A percentile compares a stretch with the other conserved stretches of the same genome.
Conservation (phyloP, 2,797 vertebrate species). For the Buceros bicornis region DNA sequence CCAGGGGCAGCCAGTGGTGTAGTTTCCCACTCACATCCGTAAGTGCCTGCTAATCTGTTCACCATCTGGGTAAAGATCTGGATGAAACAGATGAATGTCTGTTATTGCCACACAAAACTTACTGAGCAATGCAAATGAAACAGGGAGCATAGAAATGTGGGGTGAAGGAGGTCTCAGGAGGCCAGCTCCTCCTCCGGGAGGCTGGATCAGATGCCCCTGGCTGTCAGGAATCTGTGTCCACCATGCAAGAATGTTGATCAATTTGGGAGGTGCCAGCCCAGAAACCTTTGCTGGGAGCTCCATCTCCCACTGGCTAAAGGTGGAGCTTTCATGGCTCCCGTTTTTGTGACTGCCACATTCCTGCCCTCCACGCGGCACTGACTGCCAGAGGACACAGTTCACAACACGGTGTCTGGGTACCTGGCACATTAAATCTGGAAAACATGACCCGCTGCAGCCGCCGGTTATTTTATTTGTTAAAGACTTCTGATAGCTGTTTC, state of each 20-base stretch:
- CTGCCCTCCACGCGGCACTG: background rate
- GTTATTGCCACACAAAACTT: background rate
- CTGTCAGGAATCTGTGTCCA: background rate
- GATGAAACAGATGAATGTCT: background rate
- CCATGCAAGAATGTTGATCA: rapidly evolving
- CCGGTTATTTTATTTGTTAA: background rate
- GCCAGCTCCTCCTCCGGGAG: background rate
- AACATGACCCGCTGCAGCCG: background rate
- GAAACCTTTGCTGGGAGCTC: background rate
- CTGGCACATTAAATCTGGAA: background rate
- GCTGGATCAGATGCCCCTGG: background rate
- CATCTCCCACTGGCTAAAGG: background rate
- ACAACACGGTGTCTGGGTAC: rapidly evolving
- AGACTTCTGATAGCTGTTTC: background rate
- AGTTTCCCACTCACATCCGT: background rate
- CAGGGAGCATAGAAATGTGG: background rate
- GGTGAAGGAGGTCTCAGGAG: background rate
- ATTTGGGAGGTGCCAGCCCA: background rate
- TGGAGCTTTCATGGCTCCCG: background rate
- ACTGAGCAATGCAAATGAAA: background rate
- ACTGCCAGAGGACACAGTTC: background rate
- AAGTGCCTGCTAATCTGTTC: background rate
- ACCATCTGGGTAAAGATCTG: background rate
- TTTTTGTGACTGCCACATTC: background rate
- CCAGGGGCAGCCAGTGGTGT: background rate